These are phyloP conservation scores for Dolichallabes microphthalmus DNA, from an alignment of 2,113 vertebrate genomes.

Conservation along the genomic window DNA sequence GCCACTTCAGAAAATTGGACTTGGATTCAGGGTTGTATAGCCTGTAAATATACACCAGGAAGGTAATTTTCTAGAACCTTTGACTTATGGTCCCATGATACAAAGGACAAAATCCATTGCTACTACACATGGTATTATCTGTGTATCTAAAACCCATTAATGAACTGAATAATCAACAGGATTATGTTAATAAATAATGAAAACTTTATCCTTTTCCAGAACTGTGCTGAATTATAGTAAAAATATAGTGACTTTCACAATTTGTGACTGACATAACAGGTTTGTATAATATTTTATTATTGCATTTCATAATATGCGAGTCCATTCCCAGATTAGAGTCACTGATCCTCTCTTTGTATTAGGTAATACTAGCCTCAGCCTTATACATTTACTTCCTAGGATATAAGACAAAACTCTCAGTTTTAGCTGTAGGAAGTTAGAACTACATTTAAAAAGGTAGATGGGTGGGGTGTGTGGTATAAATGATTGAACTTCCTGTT, in stretches of 20 bases:
- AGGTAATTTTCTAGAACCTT: slow-evolving; percentile 52
- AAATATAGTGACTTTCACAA: slow-evolving; percentile 60
- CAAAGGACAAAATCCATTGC: not conserved
- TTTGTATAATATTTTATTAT: slow-evolving; percentile 57
- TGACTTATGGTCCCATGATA: slow-evolving; percentile 44
- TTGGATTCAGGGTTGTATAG: slow-evolving; percentile 55
- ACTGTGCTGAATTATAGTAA: slow-evolving; percentile 27
- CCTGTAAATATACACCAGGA: slow-evolving; percentile 55
- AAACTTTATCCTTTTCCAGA: not conserved
- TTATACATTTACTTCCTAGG: slow-evolving; percentile 49
- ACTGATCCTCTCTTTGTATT: slow-evolving; percentile 61
- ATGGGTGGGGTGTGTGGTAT: slow-evolving; percentile 17
- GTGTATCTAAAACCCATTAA: not conserved
- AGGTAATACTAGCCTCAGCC: slow-evolving; percentile 29
- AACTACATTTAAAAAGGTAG: not conserved
- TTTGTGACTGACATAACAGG: slow-evolving; percentile 60
- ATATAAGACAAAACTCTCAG: slow-evolving; percentile 53
- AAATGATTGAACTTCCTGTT: slow-evolving; percentile 10
- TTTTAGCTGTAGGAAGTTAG: not conserved
- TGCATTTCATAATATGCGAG: slow-evolving; percentile 62
- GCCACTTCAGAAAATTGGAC: slow-evolving; percentile 33
- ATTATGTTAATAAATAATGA: not conserved
- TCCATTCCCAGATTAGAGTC: slow-evolving; percentile 60
- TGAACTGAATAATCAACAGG: not conserved
- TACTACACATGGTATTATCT: not conserved